Conservation (phyloP, 2,888 invertebrate species). For the Alsophila aescularia region DNA sequence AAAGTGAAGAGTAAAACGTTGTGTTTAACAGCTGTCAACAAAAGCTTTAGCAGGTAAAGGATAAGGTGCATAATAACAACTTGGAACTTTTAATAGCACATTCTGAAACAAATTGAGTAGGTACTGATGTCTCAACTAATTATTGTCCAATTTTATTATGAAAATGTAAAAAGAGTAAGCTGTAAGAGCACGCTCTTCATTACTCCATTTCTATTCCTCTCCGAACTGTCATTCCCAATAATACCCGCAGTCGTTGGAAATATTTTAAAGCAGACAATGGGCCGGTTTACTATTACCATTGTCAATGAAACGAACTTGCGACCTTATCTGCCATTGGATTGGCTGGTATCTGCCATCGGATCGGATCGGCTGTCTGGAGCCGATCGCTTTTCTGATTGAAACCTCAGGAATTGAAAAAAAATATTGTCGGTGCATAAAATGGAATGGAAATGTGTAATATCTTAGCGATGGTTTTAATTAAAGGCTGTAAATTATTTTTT, state of each 20-base stretch:
- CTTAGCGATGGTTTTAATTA: constrained; percentile 29
- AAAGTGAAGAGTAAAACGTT: too few relatives aligned
- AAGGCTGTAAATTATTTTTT: background rate
- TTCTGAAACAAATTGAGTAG: too few relatives aligned
- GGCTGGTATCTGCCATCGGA: constrained; percentile 9
- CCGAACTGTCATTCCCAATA: constrained; percentile 15
- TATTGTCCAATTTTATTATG: too few relatives aligned
- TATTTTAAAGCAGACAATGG: constrained; percentile 32
- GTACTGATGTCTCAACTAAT: too few relatives aligned
- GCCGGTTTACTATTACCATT: constrained; percentile 35
- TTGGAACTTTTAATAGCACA: too few relatives aligned
- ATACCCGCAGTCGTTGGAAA: constrained; percentile 6
- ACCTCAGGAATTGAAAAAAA: constrained; percentile 15
- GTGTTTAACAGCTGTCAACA: too few relatives aligned
- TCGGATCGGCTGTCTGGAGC: constrained; percentile 12
- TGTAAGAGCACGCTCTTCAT: background rate
- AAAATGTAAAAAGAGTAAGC: too few relatives aligned
- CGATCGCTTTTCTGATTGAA: constrained; percentile 23
- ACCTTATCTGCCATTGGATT: constrained; percentile 24
- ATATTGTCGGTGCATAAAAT: constrained; percentile 19
- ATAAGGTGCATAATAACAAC: too few relatives aligned
- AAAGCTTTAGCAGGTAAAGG: too few relatives aligned
- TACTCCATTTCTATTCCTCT: constrained; percentile 8
- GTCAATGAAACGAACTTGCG: constrained; percentile 30
- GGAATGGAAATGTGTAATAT: constrained; percentile 17